Conservation (phyloP, 1,140 invertebrate genomes). For the Eulimnadia texana region DNA sequence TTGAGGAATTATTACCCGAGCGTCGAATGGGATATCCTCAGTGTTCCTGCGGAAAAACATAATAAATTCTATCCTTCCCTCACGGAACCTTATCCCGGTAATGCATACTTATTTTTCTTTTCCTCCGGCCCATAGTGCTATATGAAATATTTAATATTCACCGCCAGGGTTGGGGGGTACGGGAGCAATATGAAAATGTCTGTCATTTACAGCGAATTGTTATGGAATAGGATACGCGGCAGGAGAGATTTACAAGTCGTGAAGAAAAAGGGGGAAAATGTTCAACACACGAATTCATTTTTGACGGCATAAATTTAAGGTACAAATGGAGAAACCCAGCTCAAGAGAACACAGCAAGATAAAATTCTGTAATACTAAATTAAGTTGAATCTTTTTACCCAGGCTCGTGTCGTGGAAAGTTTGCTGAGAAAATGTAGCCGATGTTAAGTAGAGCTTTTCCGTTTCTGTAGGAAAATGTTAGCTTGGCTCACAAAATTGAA, state of each 20-base stretch:
- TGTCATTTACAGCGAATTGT: no score
- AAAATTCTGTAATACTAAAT: no score
- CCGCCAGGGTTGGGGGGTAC: not conserved
- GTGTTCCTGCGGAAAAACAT: slow-evolving; percentile 76
- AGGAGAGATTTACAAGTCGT: no score
- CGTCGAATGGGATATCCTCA: slow-evolving; percentile 95
- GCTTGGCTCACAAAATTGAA: not conserved
- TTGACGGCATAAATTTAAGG: no score
- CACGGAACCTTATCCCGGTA: slow-evolving; percentile 67
- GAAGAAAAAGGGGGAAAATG: no score
- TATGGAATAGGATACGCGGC: no score
- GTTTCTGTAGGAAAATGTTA: not conserved
- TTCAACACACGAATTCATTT: no score
- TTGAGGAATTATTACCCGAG: slow-evolving; percentile 87
- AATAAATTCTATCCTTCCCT: slow-evolving; percentile 73
- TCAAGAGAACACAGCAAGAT: no score
- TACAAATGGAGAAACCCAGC: no score
- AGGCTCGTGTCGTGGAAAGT: not conserved
- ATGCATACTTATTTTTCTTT: slow-evolving; percentile 12
- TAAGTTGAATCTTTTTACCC: no score
- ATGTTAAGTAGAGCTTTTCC: not conserved
- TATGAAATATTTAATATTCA: not conserved
- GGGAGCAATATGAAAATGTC: not conserved
- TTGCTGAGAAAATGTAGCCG: not conserved
- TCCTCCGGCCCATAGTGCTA: not conserved